phyloP scores from a whole-genome alignment of 2,888 invertebrate genomes.

The Marronus borbonicus region DNA sequence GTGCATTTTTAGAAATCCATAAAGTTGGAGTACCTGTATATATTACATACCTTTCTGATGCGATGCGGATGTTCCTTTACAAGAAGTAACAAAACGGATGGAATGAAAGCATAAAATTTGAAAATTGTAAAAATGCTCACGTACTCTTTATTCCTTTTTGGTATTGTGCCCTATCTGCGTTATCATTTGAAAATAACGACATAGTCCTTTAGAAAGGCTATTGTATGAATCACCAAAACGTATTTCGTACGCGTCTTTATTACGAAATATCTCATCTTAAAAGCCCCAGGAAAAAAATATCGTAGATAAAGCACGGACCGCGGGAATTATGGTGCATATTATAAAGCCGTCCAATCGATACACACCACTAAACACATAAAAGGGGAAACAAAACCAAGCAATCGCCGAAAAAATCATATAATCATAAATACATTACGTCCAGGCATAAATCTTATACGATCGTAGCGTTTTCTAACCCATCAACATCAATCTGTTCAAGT shows the following conservation, averaged over 20 bases:
- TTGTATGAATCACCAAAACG: conserved; percentile 12
- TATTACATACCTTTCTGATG: too few species aligned
- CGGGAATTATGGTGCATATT: conserved; percentile 35
- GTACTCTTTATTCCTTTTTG: neutral
- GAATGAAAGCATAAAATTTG: neutral
- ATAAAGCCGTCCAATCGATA: conserved; percentile 18
- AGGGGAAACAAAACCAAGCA: conserved; percentile 17
- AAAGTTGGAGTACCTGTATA: too few species aligned
- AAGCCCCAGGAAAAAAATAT: conserved; percentile 17
- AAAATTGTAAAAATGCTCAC: neutral
- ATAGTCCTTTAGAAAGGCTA: conserved; percentile 3
- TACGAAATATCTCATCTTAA: conserved; percentile 26
- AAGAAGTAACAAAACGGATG: neutral
- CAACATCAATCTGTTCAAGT: conserved; percentile 40
- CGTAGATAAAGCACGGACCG: conserved; percentile 39
- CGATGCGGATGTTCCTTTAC: too few species aligned
- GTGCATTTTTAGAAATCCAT: too few species aligned
- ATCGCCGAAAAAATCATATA: conserved; percentile 23
- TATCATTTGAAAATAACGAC: conserved; percentile 32
- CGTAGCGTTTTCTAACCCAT: conserved; percentile 37
- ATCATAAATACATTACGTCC: conserved; percentile 43
- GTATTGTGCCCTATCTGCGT: neutral
- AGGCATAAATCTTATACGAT: conserved; percentile 41
- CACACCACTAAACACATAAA: conserved; percentile 12
- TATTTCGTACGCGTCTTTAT: conserved; percentile 23